Percentiles rank a stretch among this genome's conserved stretches.
These are phyloP conservation scores for Brachionus sp. DNA, from an alignment of 1,140 invertebrate species.

Conservation along the genomic window DNA sequence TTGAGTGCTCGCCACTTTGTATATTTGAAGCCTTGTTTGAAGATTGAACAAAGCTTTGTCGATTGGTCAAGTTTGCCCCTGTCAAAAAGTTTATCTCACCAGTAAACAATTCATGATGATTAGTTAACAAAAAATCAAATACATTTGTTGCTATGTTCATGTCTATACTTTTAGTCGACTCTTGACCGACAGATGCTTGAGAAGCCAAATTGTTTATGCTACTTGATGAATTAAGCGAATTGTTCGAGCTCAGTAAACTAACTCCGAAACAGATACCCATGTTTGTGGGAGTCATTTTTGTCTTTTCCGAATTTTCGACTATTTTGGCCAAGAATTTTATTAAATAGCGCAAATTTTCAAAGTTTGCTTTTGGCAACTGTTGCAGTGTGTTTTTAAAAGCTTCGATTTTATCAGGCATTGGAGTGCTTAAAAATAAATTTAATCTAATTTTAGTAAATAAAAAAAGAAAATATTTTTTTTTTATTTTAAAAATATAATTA, in stretches of 20 bases:
- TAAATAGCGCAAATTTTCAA: constrained; percentile 28
- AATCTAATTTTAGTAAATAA: not conserved
- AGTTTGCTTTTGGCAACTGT: constrained; percentile 20
- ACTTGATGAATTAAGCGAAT: not conserved
- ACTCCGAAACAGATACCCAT: constrained; percentile 44
- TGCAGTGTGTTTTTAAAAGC: not conserved
- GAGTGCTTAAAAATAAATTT: constrained; percentile 7
- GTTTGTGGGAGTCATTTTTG: constrained; percentile 37
- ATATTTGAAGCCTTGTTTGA: not conserved
- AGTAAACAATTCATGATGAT: constrained; percentile 6
- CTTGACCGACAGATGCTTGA: not conserved
- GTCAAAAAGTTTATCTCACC: constrained; percentile 35
- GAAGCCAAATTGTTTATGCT: constrained; percentile 14
- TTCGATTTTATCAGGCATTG: constrained; percentile 17
- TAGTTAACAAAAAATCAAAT: constrained; percentile 43
- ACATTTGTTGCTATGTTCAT: constrained; percentile 40
- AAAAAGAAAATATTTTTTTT: not conserved
- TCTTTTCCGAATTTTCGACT: constrained; percentile 41
- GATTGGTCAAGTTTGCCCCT: not conserved
- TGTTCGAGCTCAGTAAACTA: not conserved
- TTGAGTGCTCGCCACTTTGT: not conserved
- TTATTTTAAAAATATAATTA: not conserved
- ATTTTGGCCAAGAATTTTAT: constrained; percentile 43
- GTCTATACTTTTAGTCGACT: not conserved
- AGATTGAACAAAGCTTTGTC: not conserved